Evolutionary conservation across 2,888 invertebrate genomes (phyloP), one percentile per base, ranked within the genome.

Genomic region (Euzophera pinguis): DNA sequence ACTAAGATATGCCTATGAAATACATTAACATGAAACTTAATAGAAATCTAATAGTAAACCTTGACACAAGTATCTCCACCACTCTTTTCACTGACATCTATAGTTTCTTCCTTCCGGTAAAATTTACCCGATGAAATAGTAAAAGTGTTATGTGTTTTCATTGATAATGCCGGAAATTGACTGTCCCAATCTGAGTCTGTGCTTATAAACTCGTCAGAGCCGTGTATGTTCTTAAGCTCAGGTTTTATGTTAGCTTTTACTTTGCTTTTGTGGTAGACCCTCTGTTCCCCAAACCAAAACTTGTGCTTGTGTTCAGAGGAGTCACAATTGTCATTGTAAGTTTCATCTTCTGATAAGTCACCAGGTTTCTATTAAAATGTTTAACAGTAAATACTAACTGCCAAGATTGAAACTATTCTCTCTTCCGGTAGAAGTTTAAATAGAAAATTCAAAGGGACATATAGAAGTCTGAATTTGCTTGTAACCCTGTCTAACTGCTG

Each of bases 131-230:
- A 85, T 34, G 79, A 78, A 50, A 90, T 60, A 12, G 90, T 89
- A 57, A 88, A 89, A 42, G 89, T 84, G 62, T 82, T 89, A 71
- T 88, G 86, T 48, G 81, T 79, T 81, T 89, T 88, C 65, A 75
- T 75, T 47, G 81, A 78, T 38, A 90, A 65, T 53, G 87, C 87
- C 37, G 89, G 89, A 62, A 89, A 90, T 62, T 88, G 84, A 47
- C 75, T 81, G 52, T 90, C 88, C 86, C 86, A 89, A 59, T 89
- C 86, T 35, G 84, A 85, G 63, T 87, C 84, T 35, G 79, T 81
- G 58, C 78, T 84, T 50, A 86, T 78, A 54, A 84, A 78, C 59
- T 88, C 84, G 65, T 88, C 82, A 49, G 84, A 83, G 35, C 79
- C 81, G 55, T 79, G 78, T 50, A 60, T 59, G 53, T 59, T 72